Percentiles rank a stretch among this genome's conserved stretches.
Conservation (phyloP, 2,113 vertebrate species). For the Erinaceus europaeus region DNA sequence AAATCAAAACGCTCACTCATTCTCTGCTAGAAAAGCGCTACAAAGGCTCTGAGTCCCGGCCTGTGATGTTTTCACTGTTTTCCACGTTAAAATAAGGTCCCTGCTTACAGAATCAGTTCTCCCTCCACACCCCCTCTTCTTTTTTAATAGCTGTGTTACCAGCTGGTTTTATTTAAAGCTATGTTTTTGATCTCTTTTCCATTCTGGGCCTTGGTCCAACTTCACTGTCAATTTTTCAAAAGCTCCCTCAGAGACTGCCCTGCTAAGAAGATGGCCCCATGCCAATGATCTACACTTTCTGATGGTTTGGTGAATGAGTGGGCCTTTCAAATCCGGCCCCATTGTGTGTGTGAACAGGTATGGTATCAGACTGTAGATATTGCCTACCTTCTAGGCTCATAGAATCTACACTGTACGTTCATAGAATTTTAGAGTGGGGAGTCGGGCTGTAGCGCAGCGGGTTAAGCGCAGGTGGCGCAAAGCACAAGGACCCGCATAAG, state of each 20-base stretch:
- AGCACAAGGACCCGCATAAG: too few species aligned
- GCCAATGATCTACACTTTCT: constrained; percentile 29
- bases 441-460: too few species aligned
- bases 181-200: constrained; percentile 72
- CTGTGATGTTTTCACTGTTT: constrained; percentile 62
- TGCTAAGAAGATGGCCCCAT: constrained; percentile 24
- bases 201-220: constrained; percentile 69
- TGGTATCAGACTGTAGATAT: background rate
- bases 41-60: constrained; percentile 27
- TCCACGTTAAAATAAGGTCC: constrained; percentile 63
- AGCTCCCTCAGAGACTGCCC: constrained; percentile 40
- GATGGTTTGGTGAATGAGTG: background rate
- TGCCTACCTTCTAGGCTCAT: too few species aligned
- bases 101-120: constrained; percentile 44
- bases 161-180: constrained; percentile 76
- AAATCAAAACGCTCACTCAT: constrained; percentile 43
- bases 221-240: constrained; percentile 73
- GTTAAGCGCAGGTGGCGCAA: too few species aligned
- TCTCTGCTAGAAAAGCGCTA: constrained; percentile 19
- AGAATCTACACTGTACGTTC: too few species aligned
- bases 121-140: background rate
- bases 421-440: too few species aligned
- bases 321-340: background rate
- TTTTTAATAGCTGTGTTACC: constrained; percentile 67
- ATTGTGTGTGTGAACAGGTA: background rate